These are phyloP conservation scores for Chaetorhynchus papuensis DNA, from an alignment of 2,113 vertebrate genomes.

Conservation along the genomic window DNA sequence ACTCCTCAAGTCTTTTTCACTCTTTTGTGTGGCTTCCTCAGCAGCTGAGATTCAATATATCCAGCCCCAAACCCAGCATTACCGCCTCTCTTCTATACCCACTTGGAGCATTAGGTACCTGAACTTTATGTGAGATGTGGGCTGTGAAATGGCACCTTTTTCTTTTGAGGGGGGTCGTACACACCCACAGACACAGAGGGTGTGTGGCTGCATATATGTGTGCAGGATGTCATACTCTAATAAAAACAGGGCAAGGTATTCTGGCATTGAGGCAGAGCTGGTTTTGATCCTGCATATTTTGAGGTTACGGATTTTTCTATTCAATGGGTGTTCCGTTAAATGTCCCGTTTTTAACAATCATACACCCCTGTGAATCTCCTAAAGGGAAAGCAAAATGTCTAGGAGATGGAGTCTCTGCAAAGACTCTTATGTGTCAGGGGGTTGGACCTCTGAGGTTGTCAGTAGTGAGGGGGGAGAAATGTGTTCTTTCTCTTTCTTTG, in stretches of 20 bases:
- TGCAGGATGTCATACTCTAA: neutral
- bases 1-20: neutral
- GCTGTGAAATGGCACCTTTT: neutral
- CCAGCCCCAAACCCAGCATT: neutral
- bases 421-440: neutral
- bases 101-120: neutral
- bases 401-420: neutral
- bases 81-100: neutral
- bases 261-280: neutral
- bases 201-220: neutral
- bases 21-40: neutral
- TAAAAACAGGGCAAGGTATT: neutral
- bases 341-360: neutral
- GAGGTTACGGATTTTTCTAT: neutral
- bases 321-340: neutral
- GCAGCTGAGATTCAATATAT: neutral
- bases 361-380: neutral
- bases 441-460: neutral
- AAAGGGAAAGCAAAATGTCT: rapidly evolving
- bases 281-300: neutral
- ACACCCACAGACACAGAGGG: rapidly evolving
- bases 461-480: neutral
- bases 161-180: neutral
- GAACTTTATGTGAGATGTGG: neutral
- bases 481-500: neutral